phyloP scores from a whole-genome alignment of 37 sponge, comb jelly and placozoan species.

The Axinella damicornis region DNA sequence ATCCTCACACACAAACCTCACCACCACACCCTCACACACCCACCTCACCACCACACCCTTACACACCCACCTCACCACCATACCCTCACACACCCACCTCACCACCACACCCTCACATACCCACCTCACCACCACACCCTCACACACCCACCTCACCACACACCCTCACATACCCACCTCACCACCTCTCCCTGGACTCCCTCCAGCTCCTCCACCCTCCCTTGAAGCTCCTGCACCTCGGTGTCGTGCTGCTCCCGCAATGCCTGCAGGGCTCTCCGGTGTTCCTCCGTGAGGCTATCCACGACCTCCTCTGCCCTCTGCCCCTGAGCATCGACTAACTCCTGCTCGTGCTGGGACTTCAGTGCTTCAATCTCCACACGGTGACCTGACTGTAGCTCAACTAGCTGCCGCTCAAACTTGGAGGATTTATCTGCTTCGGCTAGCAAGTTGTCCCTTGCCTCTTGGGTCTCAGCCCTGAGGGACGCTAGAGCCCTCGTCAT shows the following conservation, averaged over 20 bases:
- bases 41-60: no score
- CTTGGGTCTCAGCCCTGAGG: conserved; percentile 14
- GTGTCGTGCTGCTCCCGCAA: neutral
- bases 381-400: conserved; percentile 14
- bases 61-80: no score
- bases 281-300: neutral
- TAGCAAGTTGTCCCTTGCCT: conserved; percentile 14
- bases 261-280: neutral
- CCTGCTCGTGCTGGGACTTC: conserved; percentile 13
- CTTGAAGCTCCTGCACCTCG: conserved; percentile 3
- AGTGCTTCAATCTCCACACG: conserved; percentile 21
- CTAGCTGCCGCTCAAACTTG: conserved; percentile 43
- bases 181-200: neutral
- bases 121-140: no score
- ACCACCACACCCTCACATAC: no score
- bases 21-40: no score
- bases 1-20: no score
- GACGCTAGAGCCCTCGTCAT: conserved; percentile 5
- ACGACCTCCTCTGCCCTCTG: neutral
- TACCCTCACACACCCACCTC: no score
- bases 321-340: conserved; percentile 13
- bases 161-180: neutral
- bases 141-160: no score
- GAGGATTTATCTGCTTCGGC: conserved; percentile 7
- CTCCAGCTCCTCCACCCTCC: neutral